phyloP scores from a whole-genome alignment of 64 coral and sea anemone species.

The Actinia tenebrosa region DNA sequence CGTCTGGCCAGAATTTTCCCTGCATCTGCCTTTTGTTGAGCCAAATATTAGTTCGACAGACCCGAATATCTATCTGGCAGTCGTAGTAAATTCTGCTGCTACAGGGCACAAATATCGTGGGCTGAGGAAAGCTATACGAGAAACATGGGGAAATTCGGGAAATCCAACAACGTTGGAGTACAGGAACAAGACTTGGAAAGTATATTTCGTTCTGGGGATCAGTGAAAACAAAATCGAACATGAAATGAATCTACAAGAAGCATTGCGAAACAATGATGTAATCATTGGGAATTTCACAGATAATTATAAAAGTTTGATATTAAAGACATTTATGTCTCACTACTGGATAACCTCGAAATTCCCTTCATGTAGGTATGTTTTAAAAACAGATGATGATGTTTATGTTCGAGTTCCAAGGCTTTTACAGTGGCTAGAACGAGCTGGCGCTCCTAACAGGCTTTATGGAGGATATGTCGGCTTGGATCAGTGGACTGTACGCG shows the following conservation, averaged over 20 bases:
- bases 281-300: conserved; percentile 23
- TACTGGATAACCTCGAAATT: not conserved
- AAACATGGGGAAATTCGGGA: not conserved
- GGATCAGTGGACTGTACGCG: not conserved
- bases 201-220: conserved; percentile 17
- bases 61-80: conserved; percentile 1
- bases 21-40: not conserved
- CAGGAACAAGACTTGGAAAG: not conserved
- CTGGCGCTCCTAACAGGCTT: not conserved
- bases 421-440: not conserved
- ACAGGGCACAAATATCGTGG: not conserved
- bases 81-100: conserved; percentile 3
- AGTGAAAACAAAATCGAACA: not conserved
- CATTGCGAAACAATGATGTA: conserved; percentile 3
- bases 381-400: too few species aligned
- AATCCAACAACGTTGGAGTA: not conserved
- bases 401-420: conserved; percentile 17
- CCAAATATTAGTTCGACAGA: not conserved
- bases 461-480: conserved; percentile 2
- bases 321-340: conserved; percentile 18
- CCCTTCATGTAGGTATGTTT: not conserved
- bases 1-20: not conserved
- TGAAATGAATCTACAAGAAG: conserved; percentile 10
- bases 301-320: not conserved
- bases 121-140: not conserved